These are phyloP conservation scores for Grantiella picta DNA, from an alignment of 2,113 vertebrate species.

Conservation along the genomic window DNA sequence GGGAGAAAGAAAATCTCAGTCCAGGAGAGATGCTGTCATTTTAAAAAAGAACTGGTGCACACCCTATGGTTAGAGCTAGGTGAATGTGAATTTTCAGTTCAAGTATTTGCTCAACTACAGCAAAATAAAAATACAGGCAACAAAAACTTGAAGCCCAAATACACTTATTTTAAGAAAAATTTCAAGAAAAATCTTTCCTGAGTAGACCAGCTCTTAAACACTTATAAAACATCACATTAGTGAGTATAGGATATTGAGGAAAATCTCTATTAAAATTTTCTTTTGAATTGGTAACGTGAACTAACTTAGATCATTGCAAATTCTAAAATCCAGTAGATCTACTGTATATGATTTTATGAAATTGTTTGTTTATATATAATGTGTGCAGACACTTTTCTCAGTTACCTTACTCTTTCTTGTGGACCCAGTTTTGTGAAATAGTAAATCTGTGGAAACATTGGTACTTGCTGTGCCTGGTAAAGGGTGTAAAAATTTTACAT, in stretches of 20 bases:
- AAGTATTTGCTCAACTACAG: background rate
- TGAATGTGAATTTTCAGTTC: background rate
- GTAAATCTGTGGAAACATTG: background rate
- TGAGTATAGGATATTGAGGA: background rate
- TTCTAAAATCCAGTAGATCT: background rate
- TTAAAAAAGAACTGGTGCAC: background rate
- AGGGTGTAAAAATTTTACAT: background rate
- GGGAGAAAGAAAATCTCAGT: background rate
- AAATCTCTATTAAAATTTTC: background rate
- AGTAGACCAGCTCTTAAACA: constrained; percentile 30
- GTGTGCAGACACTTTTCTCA: background rate
- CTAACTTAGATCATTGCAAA: background rate
- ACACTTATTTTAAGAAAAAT: background rate
- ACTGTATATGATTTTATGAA: background rate
- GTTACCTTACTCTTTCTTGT: background rate
- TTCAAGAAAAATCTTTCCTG: constrained; percentile 48
- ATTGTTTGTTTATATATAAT: background rate
- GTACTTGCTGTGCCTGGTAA: background rate
- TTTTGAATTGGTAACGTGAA: background rate
- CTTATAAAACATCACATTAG: background rate
- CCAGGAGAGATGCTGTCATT: background rate
- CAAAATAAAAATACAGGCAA: background rate
- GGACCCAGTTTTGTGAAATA: background rate
- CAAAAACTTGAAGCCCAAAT: background rate
- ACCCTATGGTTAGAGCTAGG: background rate